These are phyloP conservation scores for Epizoanthus illoricatus DNA, from an alignment of 92 coral and sea anemone species.

Conservation along the genomic window DNA sequence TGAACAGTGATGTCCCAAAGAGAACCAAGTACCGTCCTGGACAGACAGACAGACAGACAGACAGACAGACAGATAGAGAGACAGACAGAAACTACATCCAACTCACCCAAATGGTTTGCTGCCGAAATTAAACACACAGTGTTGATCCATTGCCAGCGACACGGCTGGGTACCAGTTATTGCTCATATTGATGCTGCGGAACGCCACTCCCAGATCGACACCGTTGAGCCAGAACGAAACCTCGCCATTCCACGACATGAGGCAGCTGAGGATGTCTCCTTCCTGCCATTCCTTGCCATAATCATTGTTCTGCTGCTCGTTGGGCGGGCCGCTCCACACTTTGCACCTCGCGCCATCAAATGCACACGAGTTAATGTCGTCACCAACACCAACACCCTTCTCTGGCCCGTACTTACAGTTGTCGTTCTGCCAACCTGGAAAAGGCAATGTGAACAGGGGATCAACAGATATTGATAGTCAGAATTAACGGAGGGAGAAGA, in stretches of 20 bases:
- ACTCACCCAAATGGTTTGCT: constrained; percentile 81
- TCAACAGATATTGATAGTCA: not conserved
- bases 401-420: constrained; percentile 82
- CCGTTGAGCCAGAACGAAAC: constrained; percentile 95
- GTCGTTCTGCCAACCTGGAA: constrained; percentile 54
- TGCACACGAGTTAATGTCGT: constrained; percentile 89
- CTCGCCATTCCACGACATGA: constrained; percentile 92
- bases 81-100: not conserved
- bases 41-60: not conserved
- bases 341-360: constrained; percentile 98
- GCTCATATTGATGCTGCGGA: constrained; percentile 67
- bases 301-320: constrained; percentile 84
- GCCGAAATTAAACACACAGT: constrained; percentile 93
- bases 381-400: constrained; percentile 99
- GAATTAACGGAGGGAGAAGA: too few relatives aligned
- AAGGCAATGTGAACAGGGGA: not conserved
- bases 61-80: not conserved
- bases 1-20: not conserved
- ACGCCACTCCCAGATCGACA: constrained; percentile 88
- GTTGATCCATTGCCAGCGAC: constrained; percentile 97
- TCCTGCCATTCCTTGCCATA: constrained; percentile 90
- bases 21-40: too few relatives aligned
- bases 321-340: constrained; percentile 93
- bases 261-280: constrained; percentile 89
- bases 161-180: constrained; percentile 92